Evolutionary conservation across 2,888 invertebrate genomes (phyloP), one percentile per base, ranked within the genome.

Genomic region (Cephus nigrinus): DNA sequence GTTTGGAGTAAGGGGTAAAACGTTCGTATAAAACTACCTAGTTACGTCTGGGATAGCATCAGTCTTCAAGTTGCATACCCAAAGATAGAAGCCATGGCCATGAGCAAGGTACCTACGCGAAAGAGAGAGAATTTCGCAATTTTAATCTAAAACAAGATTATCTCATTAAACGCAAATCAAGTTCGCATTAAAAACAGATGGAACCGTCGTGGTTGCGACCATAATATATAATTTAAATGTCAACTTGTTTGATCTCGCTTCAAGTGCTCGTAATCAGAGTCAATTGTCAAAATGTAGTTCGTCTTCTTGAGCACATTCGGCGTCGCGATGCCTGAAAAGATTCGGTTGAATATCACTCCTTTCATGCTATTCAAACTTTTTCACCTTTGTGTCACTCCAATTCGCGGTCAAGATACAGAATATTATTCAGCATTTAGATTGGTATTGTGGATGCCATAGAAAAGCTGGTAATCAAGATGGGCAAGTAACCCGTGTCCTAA

Each of bases 21-120:
- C n/a, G 30, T 31, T 30, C 23, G 74, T 74, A 74, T 74, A 74
- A 74, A 74, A 35, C 36, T 12, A 35, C n/a, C 74, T 30, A 33
- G 36, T 34, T 35, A 30, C 23, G n/a, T 74, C 12, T 30, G 11
- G 12, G 11, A 36, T 32, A 74, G n/a, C 74, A 34, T 35, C 74
- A 74, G 74, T 74, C n/a, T 3, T 74, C 23, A 30, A 74, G 32
- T 12, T 31, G 33, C 30, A 35, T 35, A 12, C 35, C 23, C 23
- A 74, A 30, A 30, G 32, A 30, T 12, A 35, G 35, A 33, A 36
- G 23, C 74, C 23, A 74, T 74, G 74, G n/a, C 23, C 36, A 36
- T 34, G 4, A 30, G n/a, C 12, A 74, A 74, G 74, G 74, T 74
- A 33, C 69, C 12, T 69, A 55, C 9, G 2, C 55, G 55, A 55